Evolutionary conservation across 2,888 invertebrate genomes (phyloP).

Genomic region (Tetragonisca angustula): DNA sequence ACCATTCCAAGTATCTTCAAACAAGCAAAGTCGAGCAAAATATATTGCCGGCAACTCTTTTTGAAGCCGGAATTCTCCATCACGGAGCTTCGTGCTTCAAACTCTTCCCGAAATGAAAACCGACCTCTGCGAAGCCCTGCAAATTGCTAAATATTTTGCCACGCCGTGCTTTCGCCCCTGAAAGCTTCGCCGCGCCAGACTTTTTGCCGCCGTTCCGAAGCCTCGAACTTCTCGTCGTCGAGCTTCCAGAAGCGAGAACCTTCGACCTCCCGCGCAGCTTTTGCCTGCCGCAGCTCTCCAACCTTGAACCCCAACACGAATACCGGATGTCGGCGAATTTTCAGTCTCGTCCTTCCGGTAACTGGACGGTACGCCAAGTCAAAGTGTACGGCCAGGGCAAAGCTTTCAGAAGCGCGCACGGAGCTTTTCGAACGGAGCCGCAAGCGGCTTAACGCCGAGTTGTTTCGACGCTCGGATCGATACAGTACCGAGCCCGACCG

Average conservation of each 20-base stretch:
- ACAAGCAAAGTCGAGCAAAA: background rate
- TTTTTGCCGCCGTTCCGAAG: background rate
- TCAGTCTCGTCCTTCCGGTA: background rate
- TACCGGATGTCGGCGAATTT: background rate
- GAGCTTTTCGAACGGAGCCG: conserved; percentile 1
- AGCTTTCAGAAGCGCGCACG: conserved; percentile 5
- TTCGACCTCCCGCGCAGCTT: background rate
- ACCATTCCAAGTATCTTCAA: too few relatives aligned
- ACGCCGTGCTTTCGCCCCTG: background rate
- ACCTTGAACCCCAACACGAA: conserved; percentile 1
- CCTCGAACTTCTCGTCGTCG: background rate
- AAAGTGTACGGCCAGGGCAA: background rate
- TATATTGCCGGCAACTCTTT: background rate
- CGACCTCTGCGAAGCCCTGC: background rate
- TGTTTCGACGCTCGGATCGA: conserved; percentile 24
- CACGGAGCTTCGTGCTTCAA: background rate
- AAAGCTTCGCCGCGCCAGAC: background rate
- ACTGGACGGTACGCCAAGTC: background rate
- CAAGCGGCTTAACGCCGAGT: conserved; percentile 32
- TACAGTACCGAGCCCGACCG: background rate
- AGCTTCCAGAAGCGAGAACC: background rate
- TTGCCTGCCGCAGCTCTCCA: background rate
- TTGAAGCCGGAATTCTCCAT: background rate
- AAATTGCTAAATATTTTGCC: background rate
- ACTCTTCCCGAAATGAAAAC: background rate